Evolutionary conservation across 2,888 invertebrate species (phyloP).

Genomic region (Cheilosia grossa): DNA sequence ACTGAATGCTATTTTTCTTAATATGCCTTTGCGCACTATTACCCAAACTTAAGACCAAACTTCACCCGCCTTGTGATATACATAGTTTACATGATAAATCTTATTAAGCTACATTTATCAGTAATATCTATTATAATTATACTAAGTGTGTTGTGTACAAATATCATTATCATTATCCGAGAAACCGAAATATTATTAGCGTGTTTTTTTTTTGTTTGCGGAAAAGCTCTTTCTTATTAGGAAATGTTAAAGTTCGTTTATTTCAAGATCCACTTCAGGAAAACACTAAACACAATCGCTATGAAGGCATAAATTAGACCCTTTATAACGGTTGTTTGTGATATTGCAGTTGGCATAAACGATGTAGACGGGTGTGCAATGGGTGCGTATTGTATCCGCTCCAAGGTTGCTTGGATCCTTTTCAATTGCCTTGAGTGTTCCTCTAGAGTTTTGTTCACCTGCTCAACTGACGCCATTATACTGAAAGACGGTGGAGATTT

Average conservation of each 20-base stretch:
- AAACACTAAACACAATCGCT: conserved; percentile 78
- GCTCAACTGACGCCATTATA: conserved; percentile 83
- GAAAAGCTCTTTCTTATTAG: not conserved
- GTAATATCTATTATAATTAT: conserved; percentile 35
- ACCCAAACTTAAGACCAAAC: not conserved
- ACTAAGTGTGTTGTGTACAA: conserved; percentile 5
- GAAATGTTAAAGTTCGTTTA: conserved; percentile 67
- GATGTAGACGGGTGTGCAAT: conserved; percentile 20
- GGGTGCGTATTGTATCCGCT: conserved; percentile 81
- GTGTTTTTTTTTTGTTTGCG: not conserved
- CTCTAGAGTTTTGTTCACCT: conserved; percentile 84
- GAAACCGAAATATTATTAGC: conserved; percentile 35
- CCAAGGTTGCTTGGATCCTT: conserved; percentile 79
- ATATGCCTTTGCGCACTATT: conserved; percentile 10
- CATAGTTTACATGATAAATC: conserved; percentile 1
- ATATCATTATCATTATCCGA: not conserved
- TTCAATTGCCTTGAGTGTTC: conserved; percentile 84
- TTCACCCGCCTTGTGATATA: conserved; percentile 19
- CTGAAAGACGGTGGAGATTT: conserved; percentile 77
- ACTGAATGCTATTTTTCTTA: conserved; percentile 9
- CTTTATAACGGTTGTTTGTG: conserved; percentile 78
- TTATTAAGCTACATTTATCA: conserved; percentile 34
- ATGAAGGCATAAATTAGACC: conserved; percentile 78
- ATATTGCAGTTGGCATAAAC: conserved; percentile 76
- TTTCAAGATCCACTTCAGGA: conserved; percentile 80